These are phyloP conservation scores for Perdita meconis DNA, from an alignment of 2,888 invertebrate species.

Conservation along the genomic window DNA sequence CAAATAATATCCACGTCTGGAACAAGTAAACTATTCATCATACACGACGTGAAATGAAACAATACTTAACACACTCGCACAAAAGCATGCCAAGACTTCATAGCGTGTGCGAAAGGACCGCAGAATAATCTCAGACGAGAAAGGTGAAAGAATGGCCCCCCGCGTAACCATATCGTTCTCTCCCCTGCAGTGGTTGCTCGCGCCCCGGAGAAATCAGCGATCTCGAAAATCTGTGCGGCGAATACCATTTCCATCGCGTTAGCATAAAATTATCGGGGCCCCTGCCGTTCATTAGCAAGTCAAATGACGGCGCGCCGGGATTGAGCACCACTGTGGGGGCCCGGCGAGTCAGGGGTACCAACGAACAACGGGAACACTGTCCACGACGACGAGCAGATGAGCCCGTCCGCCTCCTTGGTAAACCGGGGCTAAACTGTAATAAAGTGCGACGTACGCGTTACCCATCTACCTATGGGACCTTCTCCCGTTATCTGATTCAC, in stretches of 20 bases:
- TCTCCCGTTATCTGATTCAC: constrained; percentile 73
- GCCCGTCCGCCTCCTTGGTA: constrained; percentile 47
- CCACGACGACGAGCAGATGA: constrained; percentile 33
- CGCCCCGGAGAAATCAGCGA: constrained; percentile 68
- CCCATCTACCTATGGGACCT: constrained; percentile 58
- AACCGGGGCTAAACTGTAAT: constrained; percentile 71
- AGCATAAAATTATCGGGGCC: constrained; percentile 80
- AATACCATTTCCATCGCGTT: constrained; percentile 80
- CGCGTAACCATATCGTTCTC: constrained; percentile 31
- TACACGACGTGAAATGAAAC: too few relatives aligned
- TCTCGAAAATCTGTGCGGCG: constrained; percentile 78
- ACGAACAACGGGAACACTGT: constrained; percentile 32
- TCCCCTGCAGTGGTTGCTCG: constrained; percentile 15
- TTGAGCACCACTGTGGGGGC: constrained; percentile 68
- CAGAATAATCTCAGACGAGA: background rate
- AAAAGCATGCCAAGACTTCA: too few relatives aligned
- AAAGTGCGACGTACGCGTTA: constrained; percentile 58
- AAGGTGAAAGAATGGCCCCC: background rate
- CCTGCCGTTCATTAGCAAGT: constrained; percentile 79
- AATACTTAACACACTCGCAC: too few relatives aligned
- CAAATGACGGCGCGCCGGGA: constrained; percentile 71
- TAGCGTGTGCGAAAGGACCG: background rate
- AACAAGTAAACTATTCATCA: too few relatives aligned
- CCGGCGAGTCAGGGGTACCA: constrained; percentile 12
- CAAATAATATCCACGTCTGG: too few relatives aligned